Evolutionary conservation across 2,797 vertebrate genomes (phyloP).

Genomic region (Syngnathus acus): DNA sequence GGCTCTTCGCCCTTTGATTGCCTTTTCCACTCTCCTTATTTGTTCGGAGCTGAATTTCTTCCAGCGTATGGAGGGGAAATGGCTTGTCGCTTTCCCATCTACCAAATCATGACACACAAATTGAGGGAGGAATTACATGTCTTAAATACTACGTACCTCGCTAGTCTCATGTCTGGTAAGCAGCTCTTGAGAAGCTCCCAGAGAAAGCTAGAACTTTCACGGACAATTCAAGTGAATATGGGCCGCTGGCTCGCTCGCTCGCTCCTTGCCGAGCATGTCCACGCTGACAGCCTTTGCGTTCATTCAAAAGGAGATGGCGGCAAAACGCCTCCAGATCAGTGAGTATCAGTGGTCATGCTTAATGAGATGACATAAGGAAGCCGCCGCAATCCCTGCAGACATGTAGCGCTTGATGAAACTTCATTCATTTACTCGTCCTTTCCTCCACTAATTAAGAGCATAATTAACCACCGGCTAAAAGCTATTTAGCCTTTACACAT

Average conservation of each 20-base stretch:
- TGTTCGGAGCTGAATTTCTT: conserved; percentile 22
- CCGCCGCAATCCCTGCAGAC: conserved; percentile 18
- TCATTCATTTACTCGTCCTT: conserved; percentile 25
- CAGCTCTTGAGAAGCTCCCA: background rate
- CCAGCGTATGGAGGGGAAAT: background rate
- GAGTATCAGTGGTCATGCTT: conserved; percentile 28
- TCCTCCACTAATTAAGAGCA: conserved; percentile 26
- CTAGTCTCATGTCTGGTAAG: background rate
- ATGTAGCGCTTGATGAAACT: conserved; percentile 23
- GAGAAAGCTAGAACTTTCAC: background rate
- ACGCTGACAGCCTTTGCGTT: conserved; percentile 35
- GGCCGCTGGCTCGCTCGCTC: too few species aligned
- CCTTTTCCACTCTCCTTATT: conserved; percentile 37
- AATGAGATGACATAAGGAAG: conserved; percentile 37
- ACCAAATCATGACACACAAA: background rate
- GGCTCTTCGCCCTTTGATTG: conserved; percentile 26
- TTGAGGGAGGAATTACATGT: background rate
- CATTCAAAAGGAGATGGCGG: conserved; percentile 17
- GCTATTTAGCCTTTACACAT: conserved; percentile 12
- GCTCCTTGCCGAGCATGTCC: conserved; percentile 9
- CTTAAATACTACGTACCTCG: background rate
- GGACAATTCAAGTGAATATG: background rate
- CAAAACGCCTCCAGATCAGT: conserved; percentile 11
- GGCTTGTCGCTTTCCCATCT: background rate
- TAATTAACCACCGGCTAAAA: conserved; percentile 26